Base-by-base conservation (phyloP, 2,888 invertebrate species). In the Scaptomyza polygonia region DNA sequence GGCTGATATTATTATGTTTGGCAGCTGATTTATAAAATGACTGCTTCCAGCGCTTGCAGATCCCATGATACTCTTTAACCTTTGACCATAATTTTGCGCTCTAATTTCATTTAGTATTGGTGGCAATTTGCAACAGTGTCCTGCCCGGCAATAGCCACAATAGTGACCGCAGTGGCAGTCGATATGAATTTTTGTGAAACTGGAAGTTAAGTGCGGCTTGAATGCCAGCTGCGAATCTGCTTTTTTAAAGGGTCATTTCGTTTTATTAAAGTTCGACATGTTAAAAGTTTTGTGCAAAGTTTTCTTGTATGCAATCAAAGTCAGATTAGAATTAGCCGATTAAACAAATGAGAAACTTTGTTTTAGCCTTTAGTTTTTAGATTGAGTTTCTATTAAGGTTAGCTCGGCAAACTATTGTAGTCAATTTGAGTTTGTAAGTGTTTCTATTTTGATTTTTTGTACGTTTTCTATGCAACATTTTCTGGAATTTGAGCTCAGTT, bases 191-290 rank as follows among this genome's bases (percentile, higher is more conserved):
- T 51, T n/a, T 32, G 25, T 61, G 67, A 62, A 82, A 82, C 67
- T 69, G 68, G 56, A 75, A 67, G 51, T 59, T 77, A 77, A 77
- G 52, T 65, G 68, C 34, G 51, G 34, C 55, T 58, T 58, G 65
- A 56, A 63, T 56, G 67, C 48, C 81, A 9, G 39, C 34, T 14
- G 34, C 6, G 14, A 7, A 36, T 14, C 34, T 36, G 34, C 34
- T 36, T 36, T 39, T 39, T 39, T 4, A 0, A 16, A 3, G 8
- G 36, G 0, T 9, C 14, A 72, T 47, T 61, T 64, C 21, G 47
- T 52, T 12, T 52, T 9, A 29, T 73, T 7, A 34, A 43, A 63
- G 53, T 53, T 65, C 1, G 12, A 29, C 21, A 21, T 32, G 7
- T 16, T 12, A 11, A 56, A 57, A 68, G 48, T 54, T 74, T 12